Evolutionary conservation across 2,113 vertebrate species (phyloP).

Genomic region (Siphamia tubifer): DNA sequence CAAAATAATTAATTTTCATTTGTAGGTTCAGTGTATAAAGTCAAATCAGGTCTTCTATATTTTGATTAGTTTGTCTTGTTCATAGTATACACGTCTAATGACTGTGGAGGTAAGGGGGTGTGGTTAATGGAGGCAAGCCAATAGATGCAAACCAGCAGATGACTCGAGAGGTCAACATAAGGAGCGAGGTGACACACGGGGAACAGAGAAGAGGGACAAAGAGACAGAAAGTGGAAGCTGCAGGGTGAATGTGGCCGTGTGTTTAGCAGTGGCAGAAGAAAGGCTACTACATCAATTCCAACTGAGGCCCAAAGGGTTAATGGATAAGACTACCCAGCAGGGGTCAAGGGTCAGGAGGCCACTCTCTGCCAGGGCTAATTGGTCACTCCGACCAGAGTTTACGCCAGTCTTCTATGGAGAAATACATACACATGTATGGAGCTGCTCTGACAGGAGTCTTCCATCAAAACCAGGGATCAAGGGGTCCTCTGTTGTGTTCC

Average conservation of each 20-base stretch:
- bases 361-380: slow-evolving; percentile 87
- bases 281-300: slow-evolving; percentile 89
- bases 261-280: slow-evolving; percentile 90
- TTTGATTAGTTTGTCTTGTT: background rate
- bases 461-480: slow-evolving; percentile 60
- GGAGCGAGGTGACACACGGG: slow-evolving; percentile 84
- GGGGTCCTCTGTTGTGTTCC: slow-evolving; percentile 55
- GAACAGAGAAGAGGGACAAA: slow-evolving; percentile 86
- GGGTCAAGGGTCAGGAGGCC: slow-evolving; percentile 92
- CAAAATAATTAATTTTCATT: no score
- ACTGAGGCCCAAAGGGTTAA: slow-evolving; percentile 89
- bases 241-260: slow-evolving; percentile 84
- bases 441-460: slow-evolving; percentile 59
- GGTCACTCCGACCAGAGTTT: slow-evolving; percentile 83
- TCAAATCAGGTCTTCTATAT: background rate
- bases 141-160: slow-evolving; percentile 9
- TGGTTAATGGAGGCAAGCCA: background rate
- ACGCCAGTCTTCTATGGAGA: slow-evolving; percentile 54
- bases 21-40: no score
- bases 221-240: slow-evolving; percentile 88
- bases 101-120: background rate
- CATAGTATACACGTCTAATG: background rate
- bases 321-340: slow-evolving; percentile 90
- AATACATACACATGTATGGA: slow-evolving; percentile 71
- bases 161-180: slow-evolving; percentile 84